A percentile compares a stretch with the other conserved stretches of the same genome.
These are phyloP conservation scores for Plecotus auritus DNA, from an alignment of 2,113 vertebrate species.

Conservation along the genomic window DNA sequence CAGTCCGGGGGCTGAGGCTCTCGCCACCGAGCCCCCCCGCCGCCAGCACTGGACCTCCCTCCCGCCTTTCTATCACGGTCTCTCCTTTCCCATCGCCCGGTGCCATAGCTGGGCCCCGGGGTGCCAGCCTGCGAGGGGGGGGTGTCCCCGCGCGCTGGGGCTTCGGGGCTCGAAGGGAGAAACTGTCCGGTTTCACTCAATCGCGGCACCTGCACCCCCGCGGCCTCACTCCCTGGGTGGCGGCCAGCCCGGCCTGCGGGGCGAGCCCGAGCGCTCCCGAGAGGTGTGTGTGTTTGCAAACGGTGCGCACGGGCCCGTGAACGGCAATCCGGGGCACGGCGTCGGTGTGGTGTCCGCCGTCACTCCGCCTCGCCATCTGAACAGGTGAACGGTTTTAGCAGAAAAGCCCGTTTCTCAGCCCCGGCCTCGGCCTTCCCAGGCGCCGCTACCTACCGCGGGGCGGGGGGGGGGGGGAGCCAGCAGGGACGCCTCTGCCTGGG, in stretches of 20 bases:
- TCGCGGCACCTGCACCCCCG: too few relatives aligned
- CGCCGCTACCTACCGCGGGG: neutral
- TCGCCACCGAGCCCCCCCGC: neutral
- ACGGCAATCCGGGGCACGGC: too few relatives aligned
- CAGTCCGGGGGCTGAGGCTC: too few relatives aligned
- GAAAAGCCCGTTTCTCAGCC: neutral
- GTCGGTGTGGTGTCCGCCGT: too few relatives aligned
- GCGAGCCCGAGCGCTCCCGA: too few relatives aligned
- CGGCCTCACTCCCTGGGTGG: too few relatives aligned
- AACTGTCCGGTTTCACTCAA: slow-evolving; percentile 55
- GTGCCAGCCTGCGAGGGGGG: slow-evolving; percentile 73
- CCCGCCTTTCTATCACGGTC: slow-evolving; percentile 76
- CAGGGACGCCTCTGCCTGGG: too few relatives aligned
- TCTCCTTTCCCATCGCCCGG: slow-evolving; percentile 75
- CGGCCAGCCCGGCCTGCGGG: too few relatives aligned
- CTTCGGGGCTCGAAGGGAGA: slow-evolving; percentile 72
- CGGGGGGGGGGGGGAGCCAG: neutral
- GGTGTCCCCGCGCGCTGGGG: slow-evolving; percentile 73
- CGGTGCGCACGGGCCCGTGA: too few relatives aligned
- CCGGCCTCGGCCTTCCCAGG: slow-evolving; percentile 23
- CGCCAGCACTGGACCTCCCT: slow-evolving; percentile 65
- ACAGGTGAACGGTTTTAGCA: slow-evolving; percentile 42
- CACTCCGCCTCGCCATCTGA: slow-evolving; percentile 54
- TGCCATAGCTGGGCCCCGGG: slow-evolving; percentile 70
- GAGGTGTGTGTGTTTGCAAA: too few relatives aligned